Evolutionary conservation across 2,113 vertebrate species (phyloP).

Genomic region (Scolopax mira): DNA sequence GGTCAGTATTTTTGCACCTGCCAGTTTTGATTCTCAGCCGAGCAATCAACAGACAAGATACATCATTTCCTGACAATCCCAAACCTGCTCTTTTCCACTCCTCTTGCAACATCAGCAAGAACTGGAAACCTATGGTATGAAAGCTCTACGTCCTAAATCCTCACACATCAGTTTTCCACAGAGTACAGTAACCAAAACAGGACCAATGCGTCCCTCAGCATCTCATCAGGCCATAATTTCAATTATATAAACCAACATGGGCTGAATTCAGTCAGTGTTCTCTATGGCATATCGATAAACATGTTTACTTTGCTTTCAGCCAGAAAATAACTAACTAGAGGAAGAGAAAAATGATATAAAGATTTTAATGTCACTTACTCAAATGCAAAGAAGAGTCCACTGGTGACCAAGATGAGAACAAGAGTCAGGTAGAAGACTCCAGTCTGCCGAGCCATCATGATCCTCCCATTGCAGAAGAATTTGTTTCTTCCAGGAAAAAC

Average conservation of each 20-base stretch:
- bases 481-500: constrained; percentile 96
- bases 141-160: neutral
- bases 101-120: neutral
- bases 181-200: neutral
- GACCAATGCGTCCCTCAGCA: fast-evolving
- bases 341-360: neutral
- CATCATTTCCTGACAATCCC: neutral
- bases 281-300: neutral
- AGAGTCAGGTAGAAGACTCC: constrained; percentile 98
- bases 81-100: neutral
- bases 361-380: constrained; percentile 86
- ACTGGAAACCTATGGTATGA: neutral
- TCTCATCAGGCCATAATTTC: neutral
- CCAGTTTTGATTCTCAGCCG: neutral
- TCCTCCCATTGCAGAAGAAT: constrained; percentile 95
- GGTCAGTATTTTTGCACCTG: neutral
- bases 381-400: constrained; percentile 98
- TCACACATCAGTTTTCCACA: neutral
- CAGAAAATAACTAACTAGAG: neutral
- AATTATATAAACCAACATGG: neutral
- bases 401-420: constrained; percentile 93
- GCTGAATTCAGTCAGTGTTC: neutral
- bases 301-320: neutral
- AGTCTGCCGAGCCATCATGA: constrained; percentile 99
- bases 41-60: neutral